A percentile compares a stretch with the other conserved stretches of the same genome.
Evolutionary conservation across 2,888 invertebrate genomes (phyloP).

Genomic region (Miltochrista miniata): DNA sequence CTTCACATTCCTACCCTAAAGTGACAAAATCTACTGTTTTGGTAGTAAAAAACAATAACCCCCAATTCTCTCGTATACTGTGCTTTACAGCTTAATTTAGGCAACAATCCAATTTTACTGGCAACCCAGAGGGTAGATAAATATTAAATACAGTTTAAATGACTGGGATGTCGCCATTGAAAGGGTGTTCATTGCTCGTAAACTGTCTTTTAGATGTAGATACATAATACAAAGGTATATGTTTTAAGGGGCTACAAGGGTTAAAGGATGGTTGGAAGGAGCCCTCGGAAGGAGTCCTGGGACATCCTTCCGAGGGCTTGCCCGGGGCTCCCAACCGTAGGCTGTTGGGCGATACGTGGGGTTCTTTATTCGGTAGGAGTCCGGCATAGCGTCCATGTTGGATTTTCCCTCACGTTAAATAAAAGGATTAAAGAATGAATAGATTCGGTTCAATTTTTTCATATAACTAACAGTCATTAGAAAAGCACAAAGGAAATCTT

Average conservation of each 20-base stretch:
- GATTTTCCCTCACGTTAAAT: too few species aligned
- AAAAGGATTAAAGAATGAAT: too few species aligned
- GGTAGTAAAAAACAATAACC: slow-evolving; percentile 31
- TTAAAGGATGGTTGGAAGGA: too few species aligned
- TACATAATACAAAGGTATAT: background rate
- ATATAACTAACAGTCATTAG: too few species aligned
- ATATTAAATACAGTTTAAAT: slow-evolving; percentile 36
- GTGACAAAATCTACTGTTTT: slow-evolving; percentile 18
- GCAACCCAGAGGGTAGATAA: slow-evolving; percentile 29
- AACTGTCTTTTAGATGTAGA: slow-evolving; percentile 19
- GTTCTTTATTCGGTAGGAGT: too few species aligned
- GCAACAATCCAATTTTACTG: slow-evolving; percentile 29
- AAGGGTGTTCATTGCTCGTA: slow-evolving; percentile 24
- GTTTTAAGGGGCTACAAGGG: background rate
- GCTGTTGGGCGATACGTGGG: too few species aligned
- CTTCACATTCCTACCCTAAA: background rate
- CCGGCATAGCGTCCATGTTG: too few species aligned
- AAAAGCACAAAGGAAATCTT: too few species aligned
- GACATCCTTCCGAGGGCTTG: too few species aligned
- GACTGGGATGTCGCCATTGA: slow-evolving; percentile 17
- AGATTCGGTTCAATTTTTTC: too few species aligned
- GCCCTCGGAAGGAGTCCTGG: too few species aligned
- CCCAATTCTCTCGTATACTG: slow-evolving; percentile 28
- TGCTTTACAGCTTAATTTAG: slow-evolving; percentile 33
- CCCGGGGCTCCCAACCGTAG: too few species aligned